These are phyloP conservation scores for Andrena cerasifolii DNA, from an alignment of 1,140 invertebrate genomes.

Conservation along the genomic window DNA sequence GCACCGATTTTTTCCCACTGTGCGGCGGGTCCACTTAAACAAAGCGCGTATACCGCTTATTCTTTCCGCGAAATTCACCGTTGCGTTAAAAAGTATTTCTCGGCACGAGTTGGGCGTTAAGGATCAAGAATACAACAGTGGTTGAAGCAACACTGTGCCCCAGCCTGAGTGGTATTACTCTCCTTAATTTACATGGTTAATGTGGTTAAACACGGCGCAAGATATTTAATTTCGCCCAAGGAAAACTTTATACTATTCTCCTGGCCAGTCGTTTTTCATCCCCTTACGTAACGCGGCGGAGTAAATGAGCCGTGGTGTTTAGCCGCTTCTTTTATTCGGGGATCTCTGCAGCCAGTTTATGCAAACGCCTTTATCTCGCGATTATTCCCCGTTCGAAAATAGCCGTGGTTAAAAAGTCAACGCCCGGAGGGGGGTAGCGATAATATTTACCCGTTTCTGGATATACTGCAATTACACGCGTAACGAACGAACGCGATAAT, in stretches of 20 bases:
- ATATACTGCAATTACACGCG: not conserved
- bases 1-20: no score
- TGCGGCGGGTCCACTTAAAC: no score
- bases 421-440: not conserved
- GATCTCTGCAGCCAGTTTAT: not conserved
- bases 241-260: not conserved
- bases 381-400: not conserved
- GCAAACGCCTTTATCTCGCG: not conserved
- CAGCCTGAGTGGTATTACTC: no score
- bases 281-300: not conserved
- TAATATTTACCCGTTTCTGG: not conserved
- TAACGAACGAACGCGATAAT: not conserved
- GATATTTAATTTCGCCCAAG: conserved; percentile 24
- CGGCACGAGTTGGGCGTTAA: not conserved
- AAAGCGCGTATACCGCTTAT: not conserved
- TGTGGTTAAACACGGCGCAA: not conserved
- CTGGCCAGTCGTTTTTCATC: not conserved
- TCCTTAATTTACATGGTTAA: conserved; percentile 9
- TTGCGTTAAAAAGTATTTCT: not conserved
- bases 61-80: not conserved
- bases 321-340: not conserved
- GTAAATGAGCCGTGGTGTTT: conserved; percentile 24
- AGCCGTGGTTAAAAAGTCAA: not conserved
- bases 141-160: not conserved
- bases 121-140: not conserved